These are phyloP conservation scores for Zaprionus inermis DNA, from an alignment of 1,140 invertebrate species.

Conservation along the genomic window DNA sequence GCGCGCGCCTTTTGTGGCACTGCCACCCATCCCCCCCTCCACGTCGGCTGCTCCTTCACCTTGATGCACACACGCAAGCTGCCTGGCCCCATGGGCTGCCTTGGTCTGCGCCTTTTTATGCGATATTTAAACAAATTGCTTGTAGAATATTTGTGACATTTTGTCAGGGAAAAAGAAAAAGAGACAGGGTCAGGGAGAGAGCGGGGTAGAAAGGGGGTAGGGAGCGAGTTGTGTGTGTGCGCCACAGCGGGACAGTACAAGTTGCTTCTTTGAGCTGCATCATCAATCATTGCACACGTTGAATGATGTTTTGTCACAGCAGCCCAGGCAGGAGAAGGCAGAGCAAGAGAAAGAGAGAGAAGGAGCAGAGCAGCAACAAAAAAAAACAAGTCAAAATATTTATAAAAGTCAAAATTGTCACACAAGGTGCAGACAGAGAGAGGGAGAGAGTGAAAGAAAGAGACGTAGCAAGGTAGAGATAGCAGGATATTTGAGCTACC, in stretches of 20 bases:
- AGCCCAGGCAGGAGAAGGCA: slow-evolving; percentile 51
- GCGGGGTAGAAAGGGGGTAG: slow-evolving; percentile 29
- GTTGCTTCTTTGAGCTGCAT: slow-evolving; percentile 78
- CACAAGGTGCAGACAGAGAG: slow-evolving; percentile 29
- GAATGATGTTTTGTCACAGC: slow-evolving; percentile 81
- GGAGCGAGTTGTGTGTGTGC: slow-evolving; percentile 16
- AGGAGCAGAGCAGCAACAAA: slow-evolving; percentile 34
- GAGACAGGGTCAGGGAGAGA: slow-evolving; percentile 46
- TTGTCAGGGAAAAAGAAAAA: slow-evolving; percentile 59
- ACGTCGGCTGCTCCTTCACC: neutral
- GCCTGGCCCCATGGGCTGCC: slow-evolving; percentile 37
- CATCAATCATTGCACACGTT: slow-evolving; percentile 82
- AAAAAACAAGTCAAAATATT: slow-evolving; percentile 77
- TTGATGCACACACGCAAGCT: slow-evolving; percentile 23
- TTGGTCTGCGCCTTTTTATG: slow-evolving; percentile 59
- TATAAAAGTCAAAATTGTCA: slow-evolving; percentile 82
- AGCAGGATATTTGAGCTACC: slow-evolving; percentile 31
- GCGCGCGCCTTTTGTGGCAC: slow-evolving; percentile 76
- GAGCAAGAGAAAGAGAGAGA: slow-evolving; percentile 15
- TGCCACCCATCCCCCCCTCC: neutral
- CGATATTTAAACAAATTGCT: slow-evolving; percentile 83
- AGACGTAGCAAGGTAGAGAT: neutral
- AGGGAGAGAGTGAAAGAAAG: neutral
- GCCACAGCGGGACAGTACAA: slow-evolving; percentile 63
- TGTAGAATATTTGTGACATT: slow-evolving; percentile 83